phyloP scores from a whole-genome alignment of 1,140 invertebrate species.

The Cydia fagiglandana region DNA sequence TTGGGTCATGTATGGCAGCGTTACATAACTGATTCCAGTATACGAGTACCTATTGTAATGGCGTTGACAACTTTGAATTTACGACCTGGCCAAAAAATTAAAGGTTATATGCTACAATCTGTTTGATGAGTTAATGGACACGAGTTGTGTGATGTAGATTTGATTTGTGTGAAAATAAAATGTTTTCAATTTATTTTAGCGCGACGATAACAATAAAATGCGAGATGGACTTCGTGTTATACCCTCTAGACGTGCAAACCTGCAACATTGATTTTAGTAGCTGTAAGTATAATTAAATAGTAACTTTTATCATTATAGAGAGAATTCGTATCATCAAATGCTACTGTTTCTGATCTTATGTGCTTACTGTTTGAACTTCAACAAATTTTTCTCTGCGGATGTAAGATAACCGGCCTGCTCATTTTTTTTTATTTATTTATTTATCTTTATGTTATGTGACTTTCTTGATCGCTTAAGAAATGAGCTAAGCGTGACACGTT shows the following conservation, averaged over 20 bases:
- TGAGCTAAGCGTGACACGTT: no score
- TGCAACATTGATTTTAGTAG: conserved; percentile 82
- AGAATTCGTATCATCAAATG: neutral
- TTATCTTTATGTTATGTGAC: no score
- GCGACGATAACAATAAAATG: conserved; percentile 82
- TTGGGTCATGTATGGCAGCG: no score
- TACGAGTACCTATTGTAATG: conserved; percentile 29
- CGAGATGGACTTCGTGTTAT: conserved; percentile 82
- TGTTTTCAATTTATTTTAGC: conserved; percentile 67
- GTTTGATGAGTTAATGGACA: neutral
- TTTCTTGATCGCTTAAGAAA: no score
- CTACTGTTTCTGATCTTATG: no score
- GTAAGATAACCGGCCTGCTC: no score
- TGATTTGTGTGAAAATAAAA: conserved; percentile 13
- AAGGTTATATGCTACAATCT: neutral
- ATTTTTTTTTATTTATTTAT: no score
- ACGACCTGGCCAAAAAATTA: neutral
- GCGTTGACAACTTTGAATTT: conserved; percentile 33
- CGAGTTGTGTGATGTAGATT: neutral
- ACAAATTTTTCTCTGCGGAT: no score
- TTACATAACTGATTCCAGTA: no score
- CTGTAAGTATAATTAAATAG: conserved; percentile 75
- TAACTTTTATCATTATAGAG: neutral
- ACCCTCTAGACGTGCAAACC: conserved; percentile 81
- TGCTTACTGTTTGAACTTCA: no score